Evolutionary conservation across 1,140 invertebrate species (phyloP).

Genomic region (Sitophilus oryzae): DNA sequence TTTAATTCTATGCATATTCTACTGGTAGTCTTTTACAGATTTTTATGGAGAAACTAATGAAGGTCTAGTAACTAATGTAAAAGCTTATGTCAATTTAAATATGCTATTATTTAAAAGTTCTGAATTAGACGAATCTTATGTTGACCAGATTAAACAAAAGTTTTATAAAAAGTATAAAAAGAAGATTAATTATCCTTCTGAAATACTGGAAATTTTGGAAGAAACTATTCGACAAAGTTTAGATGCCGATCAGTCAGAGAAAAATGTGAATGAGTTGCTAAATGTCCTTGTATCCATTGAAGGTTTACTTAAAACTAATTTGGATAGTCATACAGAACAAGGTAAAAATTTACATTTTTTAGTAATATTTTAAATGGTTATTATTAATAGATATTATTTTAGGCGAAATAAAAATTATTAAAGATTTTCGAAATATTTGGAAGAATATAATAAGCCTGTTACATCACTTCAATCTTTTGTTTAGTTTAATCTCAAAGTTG

Average conservation of each 20-base stretch:
- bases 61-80: neutral
- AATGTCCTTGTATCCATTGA: constrained; percentile 12
- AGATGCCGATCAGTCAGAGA: neutral
- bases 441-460: constrained; percentile 25
- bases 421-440: constrained; percentile 24
- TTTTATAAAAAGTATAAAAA: constrained; percentile 14
- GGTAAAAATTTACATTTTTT: neutral
- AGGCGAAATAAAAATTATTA: constrained; percentile 14
- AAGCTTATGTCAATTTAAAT: constrained; percentile 16
- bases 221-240: constrained; percentile 17
- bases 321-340: neutral
- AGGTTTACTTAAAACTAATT: constrained; percentile 1
- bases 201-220: constrained; percentile 14
- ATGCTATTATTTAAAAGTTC: constrained; percentile 10
- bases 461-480: constrained; percentile 21
- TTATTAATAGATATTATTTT: neutral
- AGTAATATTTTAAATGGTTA: neutral
- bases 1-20: constrained; percentile 1
- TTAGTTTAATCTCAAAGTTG: constrained; percentile 20
- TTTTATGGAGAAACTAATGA: constrained; percentile 13
- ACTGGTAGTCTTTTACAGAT: constrained; percentile 11
- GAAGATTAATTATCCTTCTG: neutral
- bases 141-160: constrained; percentile 4
- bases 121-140: constrained; percentile 5
- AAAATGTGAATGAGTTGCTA: constrained; percentile 1